Conservation (phyloP, 2,113 vertebrate genomes). For the Boleophthalmus pectinirostris region DNA sequence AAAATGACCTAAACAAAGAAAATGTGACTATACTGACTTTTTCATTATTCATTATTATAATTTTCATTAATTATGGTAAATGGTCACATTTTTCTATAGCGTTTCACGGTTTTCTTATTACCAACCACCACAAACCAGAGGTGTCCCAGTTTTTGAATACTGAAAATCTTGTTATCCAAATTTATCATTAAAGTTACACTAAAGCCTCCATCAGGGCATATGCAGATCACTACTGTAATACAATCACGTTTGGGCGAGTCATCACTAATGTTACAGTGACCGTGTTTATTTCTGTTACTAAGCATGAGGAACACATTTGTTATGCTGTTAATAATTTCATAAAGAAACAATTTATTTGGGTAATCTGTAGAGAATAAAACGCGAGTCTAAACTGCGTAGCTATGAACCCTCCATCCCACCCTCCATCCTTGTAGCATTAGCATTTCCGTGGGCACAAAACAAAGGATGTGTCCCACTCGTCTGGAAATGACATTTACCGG, state of each 20-base stretch:
- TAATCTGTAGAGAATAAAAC: background rate
- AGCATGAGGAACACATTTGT: background rate
- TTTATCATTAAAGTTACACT: background rate
- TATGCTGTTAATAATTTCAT: background rate
- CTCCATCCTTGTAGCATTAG: conserved; percentile 22
- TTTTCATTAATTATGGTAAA: no score
- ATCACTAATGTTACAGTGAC: background rate
- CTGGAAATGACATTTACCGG: background rate
- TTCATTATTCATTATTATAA: no score
- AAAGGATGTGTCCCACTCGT: background rate
- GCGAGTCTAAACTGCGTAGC: background rate
- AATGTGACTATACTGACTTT: no score
- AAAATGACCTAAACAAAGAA: no score
- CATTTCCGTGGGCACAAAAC: background rate
- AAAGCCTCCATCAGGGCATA: background rate
- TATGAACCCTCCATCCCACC: background rate
- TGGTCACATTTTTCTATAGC: no score
- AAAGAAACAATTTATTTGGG: background rate
- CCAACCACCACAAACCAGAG: no score
- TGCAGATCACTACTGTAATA: background rate
- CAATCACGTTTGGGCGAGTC: background rate
- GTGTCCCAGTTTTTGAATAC: no score
- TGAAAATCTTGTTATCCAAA: no score
- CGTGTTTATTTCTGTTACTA: background rate
- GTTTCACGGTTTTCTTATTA: no score